phyloP scores from a whole-genome alignment of 2,797 vertebrate genomes.

The Lithobates pipiens region DNA sequence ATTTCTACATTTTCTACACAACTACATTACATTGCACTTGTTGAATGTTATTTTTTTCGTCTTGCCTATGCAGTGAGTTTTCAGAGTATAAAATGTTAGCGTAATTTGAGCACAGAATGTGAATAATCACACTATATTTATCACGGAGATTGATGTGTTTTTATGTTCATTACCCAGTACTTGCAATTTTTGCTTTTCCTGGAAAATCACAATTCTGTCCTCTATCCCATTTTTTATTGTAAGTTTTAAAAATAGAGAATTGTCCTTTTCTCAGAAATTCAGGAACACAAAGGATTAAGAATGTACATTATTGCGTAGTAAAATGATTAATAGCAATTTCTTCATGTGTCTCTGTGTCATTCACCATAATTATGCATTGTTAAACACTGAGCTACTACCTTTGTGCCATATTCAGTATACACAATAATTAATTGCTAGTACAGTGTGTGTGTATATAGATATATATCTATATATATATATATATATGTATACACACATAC shows the following conservation, averaged over 20 bases:
- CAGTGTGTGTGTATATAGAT: too few relatives aligned
- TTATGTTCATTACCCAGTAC: slow-evolving; percentile 33
- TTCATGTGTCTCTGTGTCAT: background rate
- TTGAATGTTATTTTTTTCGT: too few relatives aligned
- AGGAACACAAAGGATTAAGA: background rate
- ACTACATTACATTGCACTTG: too few relatives aligned
- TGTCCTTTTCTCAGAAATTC: background rate
- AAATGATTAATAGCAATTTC: background rate
- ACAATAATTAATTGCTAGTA: background rate
- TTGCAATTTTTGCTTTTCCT: slow-evolving; percentile 5
- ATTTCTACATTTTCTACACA: background rate
- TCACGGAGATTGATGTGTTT: slow-evolving; percentile 28
- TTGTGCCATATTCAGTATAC: background rate
- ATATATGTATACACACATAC: too few relatives aligned
- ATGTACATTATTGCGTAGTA: background rate
- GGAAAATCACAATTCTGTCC: slow-evolving; percentile 13
- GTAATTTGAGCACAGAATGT: slow-evolving; percentile 10
- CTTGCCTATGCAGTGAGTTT: too few relatives aligned
- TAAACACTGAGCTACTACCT: background rate
- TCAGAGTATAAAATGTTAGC: background rate
- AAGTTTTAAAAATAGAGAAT: background rate
- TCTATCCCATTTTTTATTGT: background rate
- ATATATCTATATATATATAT: too few relatives aligned
- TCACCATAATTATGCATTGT: background rate
- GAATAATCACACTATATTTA: slow-evolving; percentile 4